Percentiles rank a stretch among this genome's conserved stretches.
These are phyloP conservation scores for Psix sp. DNA, from an alignment of 1,140 invertebrate genomes.

Conservation along the genomic window DNA sequence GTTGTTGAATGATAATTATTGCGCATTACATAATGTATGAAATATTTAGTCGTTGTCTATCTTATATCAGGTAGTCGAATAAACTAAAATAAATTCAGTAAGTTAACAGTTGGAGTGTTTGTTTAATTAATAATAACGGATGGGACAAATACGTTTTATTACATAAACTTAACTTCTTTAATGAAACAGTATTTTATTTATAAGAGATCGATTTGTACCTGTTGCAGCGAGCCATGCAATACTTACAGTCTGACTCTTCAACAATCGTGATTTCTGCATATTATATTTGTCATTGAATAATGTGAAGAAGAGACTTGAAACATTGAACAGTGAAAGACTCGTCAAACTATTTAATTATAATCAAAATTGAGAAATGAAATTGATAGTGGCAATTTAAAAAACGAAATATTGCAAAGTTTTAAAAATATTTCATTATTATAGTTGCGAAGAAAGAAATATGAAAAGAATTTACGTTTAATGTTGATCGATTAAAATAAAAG, in stretches of 20 bases:
- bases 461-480: too few relatives aligned
- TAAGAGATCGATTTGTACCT: slow-evolving; percentile 30
- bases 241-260: slow-evolving; percentile 16
- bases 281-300: slow-evolving; percentile 35
- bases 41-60: slow-evolving; percentile 1
- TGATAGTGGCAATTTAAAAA: too few relatives aligned
- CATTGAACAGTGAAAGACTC: too few relatives aligned
- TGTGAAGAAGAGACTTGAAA: too few relatives aligned
- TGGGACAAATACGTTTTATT: not conserved
- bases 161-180: not conserved
- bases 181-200: slow-evolving; percentile 1
- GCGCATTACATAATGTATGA: slow-evolving; percentile 4
- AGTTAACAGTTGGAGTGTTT: too few relatives aligned
- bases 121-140: too few relatives aligned
- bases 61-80: not conserved
- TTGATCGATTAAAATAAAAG: too few relatives aligned
- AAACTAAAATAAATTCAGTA: too few relatives aligned
- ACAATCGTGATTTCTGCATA: slow-evolving; percentile 11
- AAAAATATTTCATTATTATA: too few relatives aligned
- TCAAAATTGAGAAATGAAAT: too few relatives aligned
- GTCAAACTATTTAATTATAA: slow-evolving; percentile 6
- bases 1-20: slow-evolving; percentile 21
- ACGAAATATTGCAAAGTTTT: too few relatives aligned
- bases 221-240: slow-evolving; percentile 26
- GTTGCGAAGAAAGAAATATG: too few relatives aligned